Percentiles rank a stretch among this genome's conserved stretches.
These are phyloP conservation scores for Amblyraja radiata DNA, from an alignment of 2,797 vertebrate species.

Conservation along the genomic window DNA sequence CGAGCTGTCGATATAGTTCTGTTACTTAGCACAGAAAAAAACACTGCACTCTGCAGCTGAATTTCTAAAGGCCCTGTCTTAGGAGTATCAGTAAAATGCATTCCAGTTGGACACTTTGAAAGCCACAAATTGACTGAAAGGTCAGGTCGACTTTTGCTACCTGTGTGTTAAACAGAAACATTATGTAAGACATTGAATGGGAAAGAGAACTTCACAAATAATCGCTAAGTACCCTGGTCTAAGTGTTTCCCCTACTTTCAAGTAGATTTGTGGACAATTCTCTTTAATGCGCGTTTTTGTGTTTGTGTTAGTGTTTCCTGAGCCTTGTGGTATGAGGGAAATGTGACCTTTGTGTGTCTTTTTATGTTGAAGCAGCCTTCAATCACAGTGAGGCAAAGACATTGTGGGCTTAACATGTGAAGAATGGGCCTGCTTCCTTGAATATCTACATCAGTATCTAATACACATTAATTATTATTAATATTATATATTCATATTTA, in stretches of 20 bases:
- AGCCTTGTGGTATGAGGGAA: slow-evolving; percentile 20
- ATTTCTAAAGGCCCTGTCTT: neutral
- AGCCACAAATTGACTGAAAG: neutral
- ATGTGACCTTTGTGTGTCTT: slow-evolving; percentile 8
- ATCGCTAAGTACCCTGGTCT: neutral
- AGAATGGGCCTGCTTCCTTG: neutral
- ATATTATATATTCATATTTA: neutral
- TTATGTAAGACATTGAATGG: neutral
- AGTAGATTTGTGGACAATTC: slow-evolving; percentile 17
- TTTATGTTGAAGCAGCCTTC: neutral
- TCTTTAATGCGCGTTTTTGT: slow-evolving; percentile 5
- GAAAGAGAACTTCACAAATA: slow-evolving; percentile 1
- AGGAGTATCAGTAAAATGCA: neutral
- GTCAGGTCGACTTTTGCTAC: slow-evolving; percentile 3
- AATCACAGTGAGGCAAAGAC: neutral
- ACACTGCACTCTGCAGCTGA: too few species aligned
- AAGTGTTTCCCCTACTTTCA: slow-evolving; percentile 13
- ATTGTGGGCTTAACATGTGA: neutral
- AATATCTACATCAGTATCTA: neutral
- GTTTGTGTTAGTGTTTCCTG: slow-evolving; percentile 1
- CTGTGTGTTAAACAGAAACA: slow-evolving; percentile 3
- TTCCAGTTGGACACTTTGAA: slow-evolving; percentile 18
- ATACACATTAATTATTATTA: neutral
- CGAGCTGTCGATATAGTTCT: too few species aligned
- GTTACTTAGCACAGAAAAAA: too few species aligned